Percentiles rank a stretch among this genome's conserved stretches.
Conservation (phyloP, 2,113 vertebrate species). For the Pelusios castaneus region DNA sequence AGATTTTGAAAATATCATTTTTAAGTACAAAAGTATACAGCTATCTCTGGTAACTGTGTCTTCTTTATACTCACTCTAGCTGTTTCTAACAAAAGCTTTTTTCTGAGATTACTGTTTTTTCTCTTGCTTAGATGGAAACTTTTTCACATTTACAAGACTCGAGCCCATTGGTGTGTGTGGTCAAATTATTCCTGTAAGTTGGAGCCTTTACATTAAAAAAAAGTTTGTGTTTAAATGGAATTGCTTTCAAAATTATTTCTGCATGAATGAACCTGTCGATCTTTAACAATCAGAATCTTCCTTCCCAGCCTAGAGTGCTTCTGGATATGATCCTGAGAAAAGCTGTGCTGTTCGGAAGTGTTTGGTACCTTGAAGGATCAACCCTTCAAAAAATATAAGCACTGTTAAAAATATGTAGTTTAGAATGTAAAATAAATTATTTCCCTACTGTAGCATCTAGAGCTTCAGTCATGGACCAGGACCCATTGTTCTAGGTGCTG, state of each 20-base stretch:
- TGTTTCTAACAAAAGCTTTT: background rate
- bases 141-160: constrained; percentile 87
- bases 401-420: background rate
- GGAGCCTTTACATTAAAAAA: background rate
- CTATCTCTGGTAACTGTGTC: background rate
- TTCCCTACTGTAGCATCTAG: background rate
- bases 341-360: background rate
- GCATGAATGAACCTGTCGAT: background rate
- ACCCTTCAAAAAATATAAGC: background rate
- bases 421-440: background rate
- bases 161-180: constrained; percentile 91
- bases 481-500: background rate
- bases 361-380: background rate
- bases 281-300: background rate
- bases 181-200: constrained; percentile 91
- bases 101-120: background rate
- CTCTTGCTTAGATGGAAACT: constrained; percentile 84
- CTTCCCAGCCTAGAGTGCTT: background rate
- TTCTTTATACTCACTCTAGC: background rate
- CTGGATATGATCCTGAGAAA: background rate
- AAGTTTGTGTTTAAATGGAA: background rate
- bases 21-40: constrained; percentile 2
- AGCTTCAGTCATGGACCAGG: background rate
- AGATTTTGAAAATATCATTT: constrained; percentile 24
- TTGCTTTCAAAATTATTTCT: background rate